A percentile compares a stretch with the other conserved stretches of the same genome.
Evolutionary conservation across 2,113 vertebrate genomes (phyloP).

Genomic region (Clarias macrocephalus): DNA sequence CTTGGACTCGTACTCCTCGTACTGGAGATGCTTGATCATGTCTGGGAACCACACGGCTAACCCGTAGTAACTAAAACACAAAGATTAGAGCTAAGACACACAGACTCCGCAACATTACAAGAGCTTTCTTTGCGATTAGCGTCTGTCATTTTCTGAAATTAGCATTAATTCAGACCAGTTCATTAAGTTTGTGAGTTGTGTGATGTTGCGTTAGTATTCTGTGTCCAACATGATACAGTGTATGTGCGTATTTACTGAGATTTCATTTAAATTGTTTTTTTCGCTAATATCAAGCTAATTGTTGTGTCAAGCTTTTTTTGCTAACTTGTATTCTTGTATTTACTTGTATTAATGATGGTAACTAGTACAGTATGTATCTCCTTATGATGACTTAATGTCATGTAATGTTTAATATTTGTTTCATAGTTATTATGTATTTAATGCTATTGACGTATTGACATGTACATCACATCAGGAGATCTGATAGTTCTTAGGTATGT

Average conservation of each 20-base stretch:
- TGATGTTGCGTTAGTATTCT: not conserved
- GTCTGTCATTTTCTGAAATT: not conserved
- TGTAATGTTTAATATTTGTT: not conserved
- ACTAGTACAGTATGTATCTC: not conserved
- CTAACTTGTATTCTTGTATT: not conserved
- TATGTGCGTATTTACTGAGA: not conserved
- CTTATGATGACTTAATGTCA: not conserved
- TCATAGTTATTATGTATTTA: not conserved
- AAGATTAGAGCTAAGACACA: not conserved
- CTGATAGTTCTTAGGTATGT: not conserved
- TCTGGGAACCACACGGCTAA: conserved; percentile 97
- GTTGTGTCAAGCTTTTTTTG: not conserved
- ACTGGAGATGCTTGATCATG: conserved; percentile 93
- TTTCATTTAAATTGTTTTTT: not conserved
- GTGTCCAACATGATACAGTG: not conserved
- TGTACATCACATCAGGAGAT: not conserved
- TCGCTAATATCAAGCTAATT: not conserved
- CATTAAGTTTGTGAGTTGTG: not conserved
- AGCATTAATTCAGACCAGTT: not conserved
- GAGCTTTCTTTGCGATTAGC: not conserved
- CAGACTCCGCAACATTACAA: not conserved
- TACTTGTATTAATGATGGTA: not conserved
- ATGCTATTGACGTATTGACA: not conserved
- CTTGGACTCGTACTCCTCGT: conserved; percentile 82
- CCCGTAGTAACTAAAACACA: conserved; percentile 84